phyloP scores from a whole-genome alignment of 2,113 vertebrate species.

The Pteropus alecto region DNA sequence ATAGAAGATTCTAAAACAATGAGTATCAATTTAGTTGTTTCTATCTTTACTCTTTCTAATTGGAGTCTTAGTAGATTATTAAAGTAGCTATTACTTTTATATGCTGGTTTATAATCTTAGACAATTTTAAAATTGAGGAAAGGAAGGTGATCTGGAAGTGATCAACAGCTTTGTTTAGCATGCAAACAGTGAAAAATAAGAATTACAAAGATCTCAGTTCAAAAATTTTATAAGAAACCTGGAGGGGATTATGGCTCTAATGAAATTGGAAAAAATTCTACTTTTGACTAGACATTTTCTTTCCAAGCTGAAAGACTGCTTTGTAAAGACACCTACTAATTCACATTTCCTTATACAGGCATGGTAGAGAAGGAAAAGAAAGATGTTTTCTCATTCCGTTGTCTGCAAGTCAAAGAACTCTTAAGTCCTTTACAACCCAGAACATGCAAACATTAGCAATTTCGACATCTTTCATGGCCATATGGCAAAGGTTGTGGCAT shows the following conservation, averaged over 20 bases:
- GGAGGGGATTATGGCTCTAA: neutral
- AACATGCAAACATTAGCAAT: neutral
- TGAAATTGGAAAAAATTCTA: neutral
- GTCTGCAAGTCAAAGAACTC: neutral
- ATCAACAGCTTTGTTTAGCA: neutral
- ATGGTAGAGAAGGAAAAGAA: neutral
- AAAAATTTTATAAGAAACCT: neutral
- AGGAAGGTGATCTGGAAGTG: neutral
- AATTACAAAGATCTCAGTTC: neutral
- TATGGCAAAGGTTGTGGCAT: neutral
- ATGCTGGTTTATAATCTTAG: conserved; percentile 1
- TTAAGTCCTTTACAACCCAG: neutral
- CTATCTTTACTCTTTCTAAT: neutral
- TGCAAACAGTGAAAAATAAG: conserved; percentile 32
- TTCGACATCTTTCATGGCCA: neutral
- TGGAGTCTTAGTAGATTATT: neutral
- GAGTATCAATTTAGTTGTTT: neutral
- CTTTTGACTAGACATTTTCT: neutral
- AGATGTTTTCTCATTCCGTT: neutral
- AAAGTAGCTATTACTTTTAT: conserved; percentile 12
- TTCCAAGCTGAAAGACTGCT: conserved; percentile 8
- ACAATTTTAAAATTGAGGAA: conserved; percentile 7
- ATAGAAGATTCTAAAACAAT: neutral
- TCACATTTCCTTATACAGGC: neutral
- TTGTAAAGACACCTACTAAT: neutral